Evolutionary conservation across 2,888 invertebrate species (phyloP).

Genomic region (Asteroscopus sphinx): DNA sequence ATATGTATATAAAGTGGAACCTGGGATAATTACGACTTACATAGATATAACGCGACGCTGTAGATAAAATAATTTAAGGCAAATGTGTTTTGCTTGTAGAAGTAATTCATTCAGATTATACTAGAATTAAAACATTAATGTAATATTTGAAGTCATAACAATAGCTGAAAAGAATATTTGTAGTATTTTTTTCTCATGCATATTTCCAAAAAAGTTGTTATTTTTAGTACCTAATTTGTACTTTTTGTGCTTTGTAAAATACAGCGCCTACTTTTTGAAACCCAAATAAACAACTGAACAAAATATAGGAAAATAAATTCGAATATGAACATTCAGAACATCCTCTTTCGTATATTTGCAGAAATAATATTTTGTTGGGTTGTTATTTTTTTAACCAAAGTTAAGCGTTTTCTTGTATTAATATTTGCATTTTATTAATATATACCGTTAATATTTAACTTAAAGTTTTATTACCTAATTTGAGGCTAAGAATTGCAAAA

Average conservation of each 20-base stretch:
- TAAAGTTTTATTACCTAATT: constrained; percentile 10
- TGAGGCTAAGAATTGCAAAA: constrained; percentile 27
- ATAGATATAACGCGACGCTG: constrained; percentile 76
- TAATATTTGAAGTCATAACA: constrained; percentile 19
- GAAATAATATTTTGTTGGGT: background rate
- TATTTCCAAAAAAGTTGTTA: background rate
- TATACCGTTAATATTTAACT: constrained; percentile 1
- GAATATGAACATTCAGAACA: background rate
- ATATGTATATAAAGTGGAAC: constrained; percentile 84
- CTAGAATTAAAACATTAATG: constrained; percentile 29
- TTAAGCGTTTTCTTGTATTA: too few species aligned
- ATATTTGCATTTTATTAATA: background rate
- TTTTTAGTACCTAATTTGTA: constrained; percentile 4
- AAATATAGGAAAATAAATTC: constrained; percentile 19
- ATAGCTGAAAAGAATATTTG: constrained; percentile 28
- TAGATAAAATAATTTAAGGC: constrained; percentile 61
- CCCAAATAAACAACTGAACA: constrained; percentile 4
- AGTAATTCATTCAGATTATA: constrained; percentile 47
- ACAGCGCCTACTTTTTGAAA: constrained; percentile 18
- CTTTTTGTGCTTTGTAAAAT: constrained; percentile 22
- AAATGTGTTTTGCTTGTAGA: constrained; percentile 60
- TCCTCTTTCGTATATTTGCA: background rate
- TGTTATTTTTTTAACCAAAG: background rate
- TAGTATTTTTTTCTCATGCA: constrained; percentile 24
- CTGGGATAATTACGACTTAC: constrained; percentile 90